phyloP scores from a whole-genome alignment of 2,113 vertebrate species.

The Taxidea taxus region DNA sequence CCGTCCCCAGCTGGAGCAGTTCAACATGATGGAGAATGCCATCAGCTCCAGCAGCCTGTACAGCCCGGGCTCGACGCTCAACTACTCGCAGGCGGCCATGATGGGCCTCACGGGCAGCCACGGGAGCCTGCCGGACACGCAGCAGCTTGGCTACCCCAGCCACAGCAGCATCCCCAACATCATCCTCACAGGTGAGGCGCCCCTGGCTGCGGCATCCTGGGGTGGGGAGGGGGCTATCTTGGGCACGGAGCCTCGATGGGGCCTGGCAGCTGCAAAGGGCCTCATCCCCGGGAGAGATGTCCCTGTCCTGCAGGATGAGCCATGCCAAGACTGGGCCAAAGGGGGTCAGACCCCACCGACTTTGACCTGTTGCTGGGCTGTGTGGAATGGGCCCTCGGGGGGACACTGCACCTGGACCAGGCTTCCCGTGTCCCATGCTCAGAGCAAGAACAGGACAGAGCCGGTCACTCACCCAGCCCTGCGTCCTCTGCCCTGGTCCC shows the following conservation, averaged over 20 bases:
- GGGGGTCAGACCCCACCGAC: not conserved
- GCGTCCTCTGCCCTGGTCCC: not conserved
- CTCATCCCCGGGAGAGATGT: not conserved
- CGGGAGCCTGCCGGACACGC: constrained; percentile 89
- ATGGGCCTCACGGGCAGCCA: constrained; percentile 95
- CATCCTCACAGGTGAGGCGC: constrained; percentile 93
- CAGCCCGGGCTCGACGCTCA: constrained; percentile 95
- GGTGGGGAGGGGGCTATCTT: not conserved
- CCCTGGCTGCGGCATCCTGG: accelerated
- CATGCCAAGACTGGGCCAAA: accelerated
- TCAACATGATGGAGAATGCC: constrained; percentile 97
- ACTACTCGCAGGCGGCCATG: constrained; percentile 98
- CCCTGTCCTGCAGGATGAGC: not conserved
- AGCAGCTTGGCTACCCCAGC: constrained; percentile 92
- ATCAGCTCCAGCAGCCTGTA: constrained; percentile 94
- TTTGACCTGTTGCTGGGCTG: not conserved
- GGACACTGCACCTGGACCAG: not conserved
- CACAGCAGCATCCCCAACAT: constrained; percentile 98
- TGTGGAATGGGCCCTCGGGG: not conserved
- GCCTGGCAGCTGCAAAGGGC: not conserved
- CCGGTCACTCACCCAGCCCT: not conserved
- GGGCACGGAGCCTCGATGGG: not conserved
- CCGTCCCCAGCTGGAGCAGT: constrained; percentile 94
- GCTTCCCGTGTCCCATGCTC: accelerated
- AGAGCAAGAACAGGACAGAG: not conserved